Evolutionary conservation across 1,140 invertebrate species (phyloP).

Genomic region (Anastrepha obliqua): DNA sequence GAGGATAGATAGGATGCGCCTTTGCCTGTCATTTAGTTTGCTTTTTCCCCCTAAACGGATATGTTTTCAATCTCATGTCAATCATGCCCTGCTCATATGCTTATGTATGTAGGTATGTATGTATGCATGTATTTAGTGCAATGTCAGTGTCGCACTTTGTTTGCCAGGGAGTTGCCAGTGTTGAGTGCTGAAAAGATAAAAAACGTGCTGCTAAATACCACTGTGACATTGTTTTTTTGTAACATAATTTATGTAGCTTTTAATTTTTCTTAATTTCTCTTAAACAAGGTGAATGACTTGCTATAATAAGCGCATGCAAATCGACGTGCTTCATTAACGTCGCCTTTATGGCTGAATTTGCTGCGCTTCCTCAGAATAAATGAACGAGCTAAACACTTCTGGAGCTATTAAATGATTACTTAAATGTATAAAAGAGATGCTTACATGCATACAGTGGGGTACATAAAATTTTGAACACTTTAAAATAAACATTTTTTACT

Average conservation of each 20-base stretch:
- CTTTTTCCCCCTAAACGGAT: not conserved
- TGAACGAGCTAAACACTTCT: not conserved
- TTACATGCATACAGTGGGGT: too few species aligned
- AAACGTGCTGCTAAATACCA: not conserved
- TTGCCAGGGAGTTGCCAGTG: not conserved
- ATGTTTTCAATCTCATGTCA: not conserved
- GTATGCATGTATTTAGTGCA: not conserved
- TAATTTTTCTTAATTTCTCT: not conserved
- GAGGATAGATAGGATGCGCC: not conserved
- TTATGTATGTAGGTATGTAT: too few species aligned
- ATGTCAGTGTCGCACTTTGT: slow-evolving; percentile 2
- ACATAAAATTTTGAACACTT: too few species aligned
- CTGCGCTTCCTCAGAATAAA: not conserved
- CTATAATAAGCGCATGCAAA: not conserved
- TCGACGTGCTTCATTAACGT: not conserved
- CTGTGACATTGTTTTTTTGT: not conserved
- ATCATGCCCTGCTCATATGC: not conserved
- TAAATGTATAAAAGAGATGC: too few species aligned
- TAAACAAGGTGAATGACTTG: not conserved
- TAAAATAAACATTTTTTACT: too few species aligned
- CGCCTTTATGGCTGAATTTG: not conserved
- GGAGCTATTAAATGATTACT: too few species aligned
- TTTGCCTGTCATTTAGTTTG: slow-evolving; percentile 4
- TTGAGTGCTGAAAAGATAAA: not conserved
- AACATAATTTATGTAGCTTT: not conserved